Base-by-base conservation (phyloP, 2,113 vertebrate genomes). In the Nannobrachium achirus region DNA sequence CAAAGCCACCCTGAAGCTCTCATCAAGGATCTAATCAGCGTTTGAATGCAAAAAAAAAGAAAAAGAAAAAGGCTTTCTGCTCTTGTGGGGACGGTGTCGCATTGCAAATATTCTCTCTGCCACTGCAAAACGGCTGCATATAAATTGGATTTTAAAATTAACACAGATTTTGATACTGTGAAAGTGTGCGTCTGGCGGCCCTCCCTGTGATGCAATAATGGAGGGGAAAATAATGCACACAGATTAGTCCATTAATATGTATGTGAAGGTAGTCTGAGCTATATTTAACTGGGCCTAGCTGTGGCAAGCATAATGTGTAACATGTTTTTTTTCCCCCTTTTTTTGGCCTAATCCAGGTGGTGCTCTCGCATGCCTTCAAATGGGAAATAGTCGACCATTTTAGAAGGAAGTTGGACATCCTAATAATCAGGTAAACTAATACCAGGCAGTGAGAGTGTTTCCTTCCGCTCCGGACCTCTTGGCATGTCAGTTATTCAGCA, bases 371-470 rank as follows among this genome's bases (percentile, higher is more conserved):
- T 7, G 66, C 63, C 63, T 79, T 66, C 70, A 82, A 87, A 69
- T 44, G 61, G 74, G 66, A 79, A 83, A 86, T 83, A 72, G 74
- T 20, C 33, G 7, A 46, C 57, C 75, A 75, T 89, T 89, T 82
- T 56, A 66, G 77, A 62, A 80, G 88, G 90, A 89, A 91, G 91
- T 88, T 78, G 71, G 92, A 95, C 93, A 94, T 97, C 95, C 94
- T 90, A 92, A 92, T 96, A 95, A 98, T 96, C 95, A 96, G 93
- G 95, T 96, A 93, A 87, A 93, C 92, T 93, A 94, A 94, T 86
- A 82, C 91, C 78, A 76, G 87, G 86, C 64, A 75, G 86, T 87
- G 86, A 94, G 94, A 94, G 92, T 91, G 92, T 93, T 94, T 95
- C 94, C 91, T 86, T 92, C 92, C 94, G 93, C 86, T 92, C 92